phyloP scores from a whole-genome alignment of 1,140 invertebrate genomes.

The Eueides isabella region DNA sequence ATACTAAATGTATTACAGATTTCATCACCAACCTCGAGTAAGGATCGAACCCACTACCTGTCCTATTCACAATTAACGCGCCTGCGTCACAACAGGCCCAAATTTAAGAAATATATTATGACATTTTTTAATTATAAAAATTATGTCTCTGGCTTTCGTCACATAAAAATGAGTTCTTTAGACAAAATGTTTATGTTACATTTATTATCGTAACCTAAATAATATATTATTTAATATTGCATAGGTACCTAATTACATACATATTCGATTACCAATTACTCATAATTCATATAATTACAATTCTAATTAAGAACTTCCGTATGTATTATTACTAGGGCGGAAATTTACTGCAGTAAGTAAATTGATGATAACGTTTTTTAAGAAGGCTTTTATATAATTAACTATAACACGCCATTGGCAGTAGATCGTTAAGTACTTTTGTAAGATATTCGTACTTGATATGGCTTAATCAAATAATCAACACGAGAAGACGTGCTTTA shows the following conservation, averaged over 20 bases:
- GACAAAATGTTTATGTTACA: too few relatives aligned
- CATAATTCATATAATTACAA: neutral
- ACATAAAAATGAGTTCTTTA: too few relatives aligned
- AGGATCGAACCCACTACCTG: too few relatives aligned
- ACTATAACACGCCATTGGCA: neutral
- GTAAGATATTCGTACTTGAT: conserved; percentile 37
- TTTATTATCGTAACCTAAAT: too few relatives aligned
- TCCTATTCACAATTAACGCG: too few relatives aligned
- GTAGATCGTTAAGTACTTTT: conserved; percentile 25
- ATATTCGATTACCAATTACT: neutral
- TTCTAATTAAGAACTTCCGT: neutral
- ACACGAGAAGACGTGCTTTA: conserved; percentile 44
- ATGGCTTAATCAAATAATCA: conserved; percentile 22
- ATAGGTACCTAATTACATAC: neutral
- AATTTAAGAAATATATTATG: too few relatives aligned
- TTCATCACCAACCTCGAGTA: too few relatives aligned
- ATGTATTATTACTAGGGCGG: neutral
- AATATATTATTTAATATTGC: neutral
- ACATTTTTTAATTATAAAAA: too few relatives aligned
- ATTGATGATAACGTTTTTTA: neutral
- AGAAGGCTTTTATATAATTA: neutral
- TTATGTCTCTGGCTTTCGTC: too few relatives aligned
- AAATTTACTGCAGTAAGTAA: neutral
- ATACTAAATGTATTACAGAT: too few relatives aligned
- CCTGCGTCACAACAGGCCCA: too few relatives aligned